A percentile compares a stretch with the other conserved stretches of the same genome.
phyloP scores from a whole-genome alignment of 2,797 vertebrate species.

The Rhinatrema bivittatum region DNA sequence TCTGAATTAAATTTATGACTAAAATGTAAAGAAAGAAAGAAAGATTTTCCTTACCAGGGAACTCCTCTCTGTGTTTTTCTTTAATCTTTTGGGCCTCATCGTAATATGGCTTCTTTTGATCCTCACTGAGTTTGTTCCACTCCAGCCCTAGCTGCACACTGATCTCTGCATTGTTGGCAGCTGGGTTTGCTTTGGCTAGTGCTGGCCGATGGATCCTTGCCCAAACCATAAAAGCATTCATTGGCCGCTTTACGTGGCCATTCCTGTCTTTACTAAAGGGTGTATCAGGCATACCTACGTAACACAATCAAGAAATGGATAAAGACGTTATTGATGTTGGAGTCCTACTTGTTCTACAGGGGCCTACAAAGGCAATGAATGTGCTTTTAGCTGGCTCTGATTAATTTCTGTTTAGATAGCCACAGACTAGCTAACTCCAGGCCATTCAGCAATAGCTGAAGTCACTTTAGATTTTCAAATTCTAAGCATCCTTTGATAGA shows the following conservation, averaged over 20 bases:
- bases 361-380: no score
- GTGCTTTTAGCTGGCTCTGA: no score
- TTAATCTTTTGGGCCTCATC: constrained; percentile 68
- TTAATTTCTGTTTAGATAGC: no score
- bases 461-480: no score
- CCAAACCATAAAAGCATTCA: constrained; percentile 84
- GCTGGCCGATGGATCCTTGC: constrained; percentile 60
- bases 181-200: constrained; percentile 57
- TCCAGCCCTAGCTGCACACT: constrained; percentile 65
- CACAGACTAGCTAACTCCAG: no score
- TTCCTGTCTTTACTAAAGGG: constrained; percentile 53
- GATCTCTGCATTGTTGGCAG: constrained; percentile 50
- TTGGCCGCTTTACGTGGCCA: constrained; percentile 69
- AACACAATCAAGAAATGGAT: constrained; percentile 28
- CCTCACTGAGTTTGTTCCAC: constrained; percentile 72
- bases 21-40: no score
- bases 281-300: constrained; percentile 54
- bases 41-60: constrained; percentile 79
- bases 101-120: constrained; percentile 75
- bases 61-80: constrained; percentile 61
- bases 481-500: no score
- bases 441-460: no score
- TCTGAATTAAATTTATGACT: no score
- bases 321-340: no score
- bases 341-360: no score